Evolutionary conservation across 2,888 invertebrate species (phyloP).

Genomic region (Patella caerulea): DNA sequence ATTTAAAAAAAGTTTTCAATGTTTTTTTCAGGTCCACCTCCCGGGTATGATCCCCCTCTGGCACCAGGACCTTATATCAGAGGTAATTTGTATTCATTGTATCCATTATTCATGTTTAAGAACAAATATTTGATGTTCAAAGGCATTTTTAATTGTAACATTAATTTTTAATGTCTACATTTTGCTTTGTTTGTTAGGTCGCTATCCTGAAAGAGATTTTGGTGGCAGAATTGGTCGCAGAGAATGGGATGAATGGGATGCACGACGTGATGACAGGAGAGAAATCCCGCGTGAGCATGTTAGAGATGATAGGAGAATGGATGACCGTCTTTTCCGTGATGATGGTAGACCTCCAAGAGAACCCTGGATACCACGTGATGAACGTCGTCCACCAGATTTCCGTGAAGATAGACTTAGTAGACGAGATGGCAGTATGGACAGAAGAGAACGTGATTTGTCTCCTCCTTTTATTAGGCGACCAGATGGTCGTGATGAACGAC

Average conservation of each 20-base stretch:
- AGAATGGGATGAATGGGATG: constrained; percentile 9
- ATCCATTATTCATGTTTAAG: too few species aligned
- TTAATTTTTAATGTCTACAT: too few species aligned
- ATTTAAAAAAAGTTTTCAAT: too few species aligned
- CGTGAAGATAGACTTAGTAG: constrained; percentile 17
- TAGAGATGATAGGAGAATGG: not conserved
- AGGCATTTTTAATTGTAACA: too few species aligned
- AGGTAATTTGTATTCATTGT: too few species aligned
- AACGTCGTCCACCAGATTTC: too few species aligned
- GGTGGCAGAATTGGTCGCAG: not conserved
- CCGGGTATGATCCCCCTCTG: too few species aligned
- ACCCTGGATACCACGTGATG: not conserved
- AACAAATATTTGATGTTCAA: too few species aligned
- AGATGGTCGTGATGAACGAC: not conserved
- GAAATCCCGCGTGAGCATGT: not conserved
- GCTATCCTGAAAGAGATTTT: not conserved
- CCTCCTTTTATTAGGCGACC: not conserved
- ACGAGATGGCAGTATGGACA: constrained; percentile 19
- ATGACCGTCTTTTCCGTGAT: not conserved
- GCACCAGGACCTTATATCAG: too few species aligned
- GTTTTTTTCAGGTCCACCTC: too few species aligned
- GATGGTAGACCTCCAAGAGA: not conserved
- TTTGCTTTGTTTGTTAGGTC: not conserved
- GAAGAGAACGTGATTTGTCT: constrained; percentile 13
- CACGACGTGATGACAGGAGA: not conserved